phyloP scores from a whole-genome alignment of 2,797 vertebrate genomes.

The Gambusia yucatana region DNA sequence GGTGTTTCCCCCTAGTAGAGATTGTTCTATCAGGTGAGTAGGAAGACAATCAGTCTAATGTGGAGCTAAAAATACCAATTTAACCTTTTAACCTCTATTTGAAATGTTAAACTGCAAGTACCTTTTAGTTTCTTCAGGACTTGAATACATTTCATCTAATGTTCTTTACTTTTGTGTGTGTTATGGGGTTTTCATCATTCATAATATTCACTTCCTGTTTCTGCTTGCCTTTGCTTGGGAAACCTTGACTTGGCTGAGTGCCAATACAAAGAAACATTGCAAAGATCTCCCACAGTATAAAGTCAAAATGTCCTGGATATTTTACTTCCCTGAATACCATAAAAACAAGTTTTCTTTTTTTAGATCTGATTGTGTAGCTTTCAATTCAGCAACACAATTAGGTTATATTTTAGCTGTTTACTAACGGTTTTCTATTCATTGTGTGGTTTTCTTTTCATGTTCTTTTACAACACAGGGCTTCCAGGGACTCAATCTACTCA shows the following conservation, averaged over 20 bases:
- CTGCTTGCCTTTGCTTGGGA: conserved; percentile 13
- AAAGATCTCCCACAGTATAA: conserved; percentile 12
- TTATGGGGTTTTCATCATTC: background rate
- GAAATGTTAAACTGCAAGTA: background rate
- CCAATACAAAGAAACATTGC: conserved; percentile 13
- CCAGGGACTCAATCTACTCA: background rate
- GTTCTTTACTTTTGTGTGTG: background rate
- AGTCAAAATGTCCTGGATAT: conserved; percentile 7
- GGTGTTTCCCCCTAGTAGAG: background rate
- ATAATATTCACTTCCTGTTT: conserved; percentile 12
- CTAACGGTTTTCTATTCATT: background rate
- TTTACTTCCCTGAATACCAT: background rate
- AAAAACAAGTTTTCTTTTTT: background rate
- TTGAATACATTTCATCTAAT: background rate
- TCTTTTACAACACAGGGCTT: background rate
- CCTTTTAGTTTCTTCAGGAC: background rate
- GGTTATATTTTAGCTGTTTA: background rate
- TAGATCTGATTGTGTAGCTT: background rate
- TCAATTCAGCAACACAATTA: background rate
- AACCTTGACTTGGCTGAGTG: background rate
- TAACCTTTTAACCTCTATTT: background rate
- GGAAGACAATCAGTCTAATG: background rate
- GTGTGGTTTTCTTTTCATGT: background rate
- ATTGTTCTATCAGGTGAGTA: background rate
- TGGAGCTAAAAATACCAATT: background rate